Evolutionary conservation across 2,113 vertebrate species (phyloP), one percentile per base, ranked within the genome.

Genomic region (Psittacus erithacus): DNA sequence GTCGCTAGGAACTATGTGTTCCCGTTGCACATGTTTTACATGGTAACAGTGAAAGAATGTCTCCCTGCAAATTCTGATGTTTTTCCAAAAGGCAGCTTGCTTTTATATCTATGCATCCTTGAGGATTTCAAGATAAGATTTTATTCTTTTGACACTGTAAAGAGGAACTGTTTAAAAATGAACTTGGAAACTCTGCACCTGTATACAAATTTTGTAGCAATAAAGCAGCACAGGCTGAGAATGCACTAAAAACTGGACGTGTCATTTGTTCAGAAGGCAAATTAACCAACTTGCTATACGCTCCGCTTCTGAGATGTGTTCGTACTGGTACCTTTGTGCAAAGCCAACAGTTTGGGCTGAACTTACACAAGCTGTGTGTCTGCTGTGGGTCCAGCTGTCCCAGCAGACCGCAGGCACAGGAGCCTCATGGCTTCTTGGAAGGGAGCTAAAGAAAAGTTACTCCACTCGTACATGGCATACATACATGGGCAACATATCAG

Each of bases 51-150:
- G 87, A 95, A 96, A 92, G 83, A 95, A 96, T 93, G 96, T 95
- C 81, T 97, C 92, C 95, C 71, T 97, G 95, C 96, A 91, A 96
- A 96, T 97, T 95, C 94, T 81, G 55, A 96, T 96, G 90, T 97
- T 97, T 96, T 96, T 98, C 93, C 88, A 97, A 96, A 98, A 97
- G 97, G 98, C 98, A 98, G 97, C 97, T 98, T 97, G 97, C 93
- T 98, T 96, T 97, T 97, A 95, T 98, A 98, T 98, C 98, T 98
- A 98, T 98, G 98, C 98, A 98, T 98, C 95, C 97, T 98, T 96
- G 93, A 95, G 88, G 94, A 88, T 97, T 93, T 97, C 90, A 93
- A 97, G 95, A 97, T 96, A 96, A 97, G 86, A 97, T 95, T 96
- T 91, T 97, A 97, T 97, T 98, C 93, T 97, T 97, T 97, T 97